Percentiles rank a stretch among this genome's conserved stretches.
phyloP scores from a whole-genome alignment of 2,888 invertebrate genomes.

The Drosophila diplacantha region DNA sequence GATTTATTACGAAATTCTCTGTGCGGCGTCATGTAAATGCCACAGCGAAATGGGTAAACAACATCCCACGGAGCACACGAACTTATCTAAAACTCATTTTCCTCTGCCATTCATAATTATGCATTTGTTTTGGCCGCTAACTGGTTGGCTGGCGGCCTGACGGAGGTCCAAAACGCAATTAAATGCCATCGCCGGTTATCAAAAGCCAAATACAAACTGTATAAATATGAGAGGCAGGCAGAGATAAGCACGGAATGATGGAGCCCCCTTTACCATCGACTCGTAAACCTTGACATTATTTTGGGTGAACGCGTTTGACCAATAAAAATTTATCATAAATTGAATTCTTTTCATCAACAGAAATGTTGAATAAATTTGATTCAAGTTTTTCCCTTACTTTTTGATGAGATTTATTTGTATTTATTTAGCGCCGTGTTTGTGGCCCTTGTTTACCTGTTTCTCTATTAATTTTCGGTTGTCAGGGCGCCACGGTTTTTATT shows the following conservation, averaged over 20 bases:
- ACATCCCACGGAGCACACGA: slow-evolving; percentile 9
- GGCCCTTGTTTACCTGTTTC: slow-evolving; percentile 7
- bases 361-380: slow-evolving; percentile 17
- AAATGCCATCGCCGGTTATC: slow-evolving; percentile 36
- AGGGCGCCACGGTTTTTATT: slow-evolving; percentile 9
- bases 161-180: slow-evolving; percentile 24
- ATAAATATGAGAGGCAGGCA: slow-evolving; percentile 10
- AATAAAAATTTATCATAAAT: slow-evolving; percentile 25
- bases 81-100: slow-evolving; percentile 33
- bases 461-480: slow-evolving; percentile 14
- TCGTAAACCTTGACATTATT: slow-evolving; percentile 34
- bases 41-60: slow-evolving; percentile 21
- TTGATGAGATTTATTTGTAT: slow-evolving; percentile 19
- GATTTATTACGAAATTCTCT: slow-evolving; percentile 26
- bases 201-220: slow-evolving; percentile 24
- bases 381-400: too few species aligned
- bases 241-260: slow-evolving; percentile 23
- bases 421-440: slow-evolving; percentile 12
- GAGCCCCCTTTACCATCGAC: slow-evolving; percentile 2
- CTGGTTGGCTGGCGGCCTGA: neutral
- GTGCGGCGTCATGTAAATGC: slow-evolving; percentile 31
- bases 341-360: slow-evolving; percentile 21
- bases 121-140: slow-evolving; percentile 32
- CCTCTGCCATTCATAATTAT: slow-evolving; percentile 24
- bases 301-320: slow-evolving; percentile 20